Percentiles rank a stretch among this genome's conserved stretches.
These are phyloP conservation scores for Drosophila paucipuncta DNA, from an alignment of 2,888 invertebrate species.

Conservation along the genomic window DNA sequence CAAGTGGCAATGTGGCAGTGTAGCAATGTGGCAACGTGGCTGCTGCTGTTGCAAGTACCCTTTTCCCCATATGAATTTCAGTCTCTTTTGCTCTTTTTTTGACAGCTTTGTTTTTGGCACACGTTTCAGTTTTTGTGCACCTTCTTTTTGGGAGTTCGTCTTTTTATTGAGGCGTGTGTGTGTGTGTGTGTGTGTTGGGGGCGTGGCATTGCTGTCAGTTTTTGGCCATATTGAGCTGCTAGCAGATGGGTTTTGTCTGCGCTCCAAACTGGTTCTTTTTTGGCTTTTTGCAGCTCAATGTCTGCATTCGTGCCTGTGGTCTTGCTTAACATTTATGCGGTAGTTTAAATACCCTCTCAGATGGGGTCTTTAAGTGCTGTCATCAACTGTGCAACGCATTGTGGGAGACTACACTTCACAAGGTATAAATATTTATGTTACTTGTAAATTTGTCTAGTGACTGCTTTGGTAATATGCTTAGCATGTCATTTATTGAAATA, in stretches of 20 bases:
- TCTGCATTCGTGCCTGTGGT: conserved; percentile 68
- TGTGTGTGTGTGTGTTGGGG: conserved; percentile 3
- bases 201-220: conserved; percentile 66
- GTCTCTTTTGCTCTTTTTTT: not conserved
- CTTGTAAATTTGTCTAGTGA: rapidly evolving
- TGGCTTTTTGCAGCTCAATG: conserved; percentile 36
- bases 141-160: conserved; percentile 39
- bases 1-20: conserved; percentile 51
- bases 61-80: conserved; percentile 14
- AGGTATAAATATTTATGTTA: not conserved
- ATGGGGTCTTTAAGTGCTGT: not conserved
- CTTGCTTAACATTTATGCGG: conserved; percentile 74
- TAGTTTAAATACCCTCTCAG: conserved; percentile 31
- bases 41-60: conserved; percentile 42
- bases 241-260: conserved; percentile 78
- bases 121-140: conserved; percentile 70
- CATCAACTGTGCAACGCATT: not conserved
- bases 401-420: not conserved
- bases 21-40: not conserved
- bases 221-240: conserved; percentile 62
- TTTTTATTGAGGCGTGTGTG: not conserved
- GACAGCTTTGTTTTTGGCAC: conserved; percentile 68
- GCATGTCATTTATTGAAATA: rapidly evolving
- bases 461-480: not conserved
- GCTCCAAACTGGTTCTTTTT: conserved; percentile 15